Evolutionary conservation across 2,113 vertebrate genomes (phyloP), one percentile per base, ranked within the genome.

Genomic region (Zingel zingel): DNA sequence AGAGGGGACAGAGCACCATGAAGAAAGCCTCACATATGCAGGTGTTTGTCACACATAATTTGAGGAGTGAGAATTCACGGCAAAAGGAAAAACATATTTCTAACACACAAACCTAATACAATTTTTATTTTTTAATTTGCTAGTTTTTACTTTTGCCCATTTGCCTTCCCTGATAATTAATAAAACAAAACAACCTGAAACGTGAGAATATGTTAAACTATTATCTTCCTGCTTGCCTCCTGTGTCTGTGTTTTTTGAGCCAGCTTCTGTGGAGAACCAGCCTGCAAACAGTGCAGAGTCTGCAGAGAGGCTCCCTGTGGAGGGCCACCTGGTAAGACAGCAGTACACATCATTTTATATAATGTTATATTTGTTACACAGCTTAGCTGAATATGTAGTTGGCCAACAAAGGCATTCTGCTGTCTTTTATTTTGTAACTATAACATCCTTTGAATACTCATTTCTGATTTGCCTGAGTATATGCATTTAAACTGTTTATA

Each of bases 1-100:
- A 48, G 91, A 89, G 48, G 84, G 63, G 65, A 84, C 74, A 6
- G 81, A 92, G 65, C 84, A 78, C 39, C 82, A 86, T 91, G 91
- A 70, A 19, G 82, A 82, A 62, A 66, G 30, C 61, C 48, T 18
- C 5, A 25, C 72, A 33, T 27, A 83, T 80, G 54, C 75, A 87
- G 90, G 92, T 93, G 45, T 70, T 47, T 64, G 21, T 75, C 33
- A 72, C 47, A 68, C 23, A 57, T 27, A 0, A 58, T 67, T 25
- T 33, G 14, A 71, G 14, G 3, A 58, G 10, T 58, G 9, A 39
- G 7, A 47, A 57, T 53, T 54, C 33, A 59, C 33, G 3, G 3
- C 16, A 18, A 7, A 43, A 66, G 16, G 7, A 65, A 50, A 58
- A 30, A 15, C 3, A 10, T 16, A 21, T 25, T 33, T 43, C 1